Percentiles rank a stretch among this genome's conserved stretches.
Evolutionary conservation across 2,797 vertebrate genomes (phyloP).

Genomic region (Clarias fuscus): DNA sequence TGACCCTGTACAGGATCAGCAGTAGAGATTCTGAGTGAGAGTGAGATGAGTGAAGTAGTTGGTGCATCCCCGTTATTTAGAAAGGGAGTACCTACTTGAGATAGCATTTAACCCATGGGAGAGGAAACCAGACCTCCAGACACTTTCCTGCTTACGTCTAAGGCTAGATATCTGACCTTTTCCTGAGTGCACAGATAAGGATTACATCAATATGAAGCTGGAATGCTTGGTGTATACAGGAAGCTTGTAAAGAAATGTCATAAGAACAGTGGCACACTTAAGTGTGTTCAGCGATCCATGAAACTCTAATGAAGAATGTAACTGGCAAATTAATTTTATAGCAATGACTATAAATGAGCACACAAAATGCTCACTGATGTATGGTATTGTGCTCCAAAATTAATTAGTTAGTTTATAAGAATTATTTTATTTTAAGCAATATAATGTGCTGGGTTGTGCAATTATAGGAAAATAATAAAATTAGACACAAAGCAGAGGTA

Average conservation of each 20-base stretch:
- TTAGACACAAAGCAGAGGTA: background rate
- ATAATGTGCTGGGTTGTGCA: background rate
- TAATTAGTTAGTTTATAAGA: background rate
- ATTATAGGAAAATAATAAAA: background rate
- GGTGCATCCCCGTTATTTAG: background rate
- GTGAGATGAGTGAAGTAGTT: background rate
- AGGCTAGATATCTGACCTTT: slow-evolving; percentile 33
- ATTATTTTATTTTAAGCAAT: background rate
- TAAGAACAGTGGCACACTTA: slow-evolving; percentile 34
- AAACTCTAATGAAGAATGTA: background rate
- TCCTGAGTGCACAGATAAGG: slow-evolving; percentile 39
- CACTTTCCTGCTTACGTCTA: slow-evolving; percentile 36
- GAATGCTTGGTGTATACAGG: slow-evolving; percentile 49
- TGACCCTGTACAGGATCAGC: too few species aligned
- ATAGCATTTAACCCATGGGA: slow-evolving; percentile 14
- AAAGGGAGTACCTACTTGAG: background rate
- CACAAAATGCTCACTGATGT: background rate
- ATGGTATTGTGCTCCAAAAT: background rate
- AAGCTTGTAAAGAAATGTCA: slow-evolving; percentile 44
- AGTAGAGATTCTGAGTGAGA: too few species aligned
- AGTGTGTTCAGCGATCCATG: slow-evolving; percentile 9
- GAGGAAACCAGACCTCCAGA: slow-evolving; percentile 27
- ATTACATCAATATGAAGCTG: slow-evolving; percentile 41
- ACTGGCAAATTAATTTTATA: background rate
- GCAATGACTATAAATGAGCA: background rate